Conservation (phyloP, 2,888 invertebrate genomes). For the Galerucella nymphaeae region DNA sequence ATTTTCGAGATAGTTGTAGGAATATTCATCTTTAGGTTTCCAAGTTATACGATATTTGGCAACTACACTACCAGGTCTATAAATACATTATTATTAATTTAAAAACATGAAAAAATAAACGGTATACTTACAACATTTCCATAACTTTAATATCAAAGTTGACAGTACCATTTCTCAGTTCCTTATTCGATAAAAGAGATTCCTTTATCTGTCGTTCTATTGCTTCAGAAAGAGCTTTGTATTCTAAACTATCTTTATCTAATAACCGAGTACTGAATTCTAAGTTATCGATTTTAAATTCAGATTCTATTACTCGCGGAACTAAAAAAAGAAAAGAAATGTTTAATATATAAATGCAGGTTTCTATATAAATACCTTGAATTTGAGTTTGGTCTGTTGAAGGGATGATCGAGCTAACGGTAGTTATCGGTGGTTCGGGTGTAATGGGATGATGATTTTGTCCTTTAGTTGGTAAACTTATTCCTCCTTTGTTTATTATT, state of each 20-base stretch:
- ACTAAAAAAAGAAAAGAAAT: slow-evolving; percentile 63
- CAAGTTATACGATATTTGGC: slow-evolving; percentile 76
- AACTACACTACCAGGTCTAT: slow-evolving; percentile 74
- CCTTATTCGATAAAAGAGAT: slow-evolving; percentile 68
- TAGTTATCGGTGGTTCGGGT: slow-evolving; percentile 59
- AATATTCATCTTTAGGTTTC: slow-evolving; percentile 68
- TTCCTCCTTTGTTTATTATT: slow-evolving; percentile 67
- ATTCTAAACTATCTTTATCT: slow-evolving; percentile 73
- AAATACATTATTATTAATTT: slow-evolving; percentile 43
- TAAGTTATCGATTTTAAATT: slow-evolving; percentile 75
- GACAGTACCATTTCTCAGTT: slow-evolving; percentile 67
- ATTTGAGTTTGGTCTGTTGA: slow-evolving; percentile 68
- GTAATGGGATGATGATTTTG: slow-evolving; percentile 48
- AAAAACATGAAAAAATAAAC: neutral
- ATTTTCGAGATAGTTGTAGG: slow-evolving; percentile 54
- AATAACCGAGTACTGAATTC: slow-evolving; percentile 71
- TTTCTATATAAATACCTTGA: slow-evolving; percentile 64
- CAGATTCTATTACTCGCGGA: slow-evolving; percentile 76
- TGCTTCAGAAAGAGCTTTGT: slow-evolving; percentile 70
- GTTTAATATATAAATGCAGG: neutral
- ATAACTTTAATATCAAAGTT: slow-evolving; percentile 72
- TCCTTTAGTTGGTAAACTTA: slow-evolving; percentile 51
- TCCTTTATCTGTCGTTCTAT: slow-evolving; percentile 72
- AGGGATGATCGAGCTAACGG: slow-evolving; percentile 59
- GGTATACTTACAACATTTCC: slow-evolving; percentile 68